These are phyloP conservation scores for Lordiphosa collinella DNA, from an alignment of 1,140 invertebrate species.

Conservation along the genomic window DNA sequence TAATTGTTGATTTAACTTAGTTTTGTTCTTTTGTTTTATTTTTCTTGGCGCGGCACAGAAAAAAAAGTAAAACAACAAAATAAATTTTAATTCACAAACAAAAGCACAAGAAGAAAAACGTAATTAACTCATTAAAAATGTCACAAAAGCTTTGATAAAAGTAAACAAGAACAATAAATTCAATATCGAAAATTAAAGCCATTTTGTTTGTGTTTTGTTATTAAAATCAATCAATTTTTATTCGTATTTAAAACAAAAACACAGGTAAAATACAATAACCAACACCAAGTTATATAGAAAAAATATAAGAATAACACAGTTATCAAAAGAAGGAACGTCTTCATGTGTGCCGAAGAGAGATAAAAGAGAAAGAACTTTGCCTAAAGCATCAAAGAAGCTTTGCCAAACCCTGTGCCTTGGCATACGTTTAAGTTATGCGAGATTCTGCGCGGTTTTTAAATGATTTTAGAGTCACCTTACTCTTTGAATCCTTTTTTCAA, in stretches of 20 bases:
- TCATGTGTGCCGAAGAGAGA: too few relatives aligned
- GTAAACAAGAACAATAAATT: constrained; percentile 15
- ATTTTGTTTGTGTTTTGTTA: constrained; percentile 16
- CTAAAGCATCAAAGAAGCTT: too few relatives aligned
- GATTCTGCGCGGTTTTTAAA: too few relatives aligned
- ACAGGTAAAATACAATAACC: constrained; percentile 8
- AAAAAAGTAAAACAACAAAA: constrained; percentile 28
- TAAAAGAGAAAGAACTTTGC: too few relatives aligned
- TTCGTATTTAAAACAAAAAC: constrained; percentile 16
- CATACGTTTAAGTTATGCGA: too few relatives aligned
- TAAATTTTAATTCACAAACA: constrained; percentile 50
- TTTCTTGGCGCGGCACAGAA: constrained; percentile 38
- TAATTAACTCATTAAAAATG: constrained; percentile 47
- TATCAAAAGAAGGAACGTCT: too few relatives aligned
- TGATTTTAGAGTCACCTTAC: too few relatives aligned
- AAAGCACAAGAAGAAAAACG: constrained; percentile 50
- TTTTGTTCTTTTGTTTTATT: not conserved
- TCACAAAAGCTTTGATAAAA: constrained; percentile 31
- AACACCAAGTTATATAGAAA: not conserved
- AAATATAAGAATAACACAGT: too few relatives aligned
- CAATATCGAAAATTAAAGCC: constrained; percentile 30
- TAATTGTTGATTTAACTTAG: not conserved
- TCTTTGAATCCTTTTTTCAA: too few relatives aligned
- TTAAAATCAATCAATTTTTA: constrained; percentile 9
- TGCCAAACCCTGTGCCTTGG: too few relatives aligned